Conservation (phyloP, 2,797 vertebrate species). For the Takifugu rubripes region DNA sequence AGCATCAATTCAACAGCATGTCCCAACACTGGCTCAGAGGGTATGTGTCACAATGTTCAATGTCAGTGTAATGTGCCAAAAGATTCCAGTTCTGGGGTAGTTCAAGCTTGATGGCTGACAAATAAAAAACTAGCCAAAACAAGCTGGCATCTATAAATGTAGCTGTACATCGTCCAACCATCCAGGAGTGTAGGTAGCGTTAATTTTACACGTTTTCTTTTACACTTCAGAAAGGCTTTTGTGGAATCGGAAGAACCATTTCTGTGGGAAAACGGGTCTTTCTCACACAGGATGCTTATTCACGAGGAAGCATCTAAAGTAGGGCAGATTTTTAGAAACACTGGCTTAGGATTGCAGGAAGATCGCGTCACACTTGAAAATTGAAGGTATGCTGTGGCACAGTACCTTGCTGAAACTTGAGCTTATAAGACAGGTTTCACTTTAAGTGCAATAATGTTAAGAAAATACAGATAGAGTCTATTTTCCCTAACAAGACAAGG, state of each 20-base stretch:
- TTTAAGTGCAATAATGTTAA: conserved; percentile 65
- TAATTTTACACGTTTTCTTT: background rate
- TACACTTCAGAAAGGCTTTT: conserved; percentile 32
- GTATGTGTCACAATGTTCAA: conserved; percentile 5
- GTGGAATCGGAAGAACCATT: conserved; percentile 44
- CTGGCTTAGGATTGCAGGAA: conserved; percentile 32
- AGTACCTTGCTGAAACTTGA: conserved; percentile 48
- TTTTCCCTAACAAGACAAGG: conserved; percentile 46
- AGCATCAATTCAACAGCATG: conserved; percentile 58
- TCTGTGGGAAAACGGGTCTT: conserved; percentile 12
- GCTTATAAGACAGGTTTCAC: conserved; percentile 42
- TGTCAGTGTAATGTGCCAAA: conserved; percentile 41
- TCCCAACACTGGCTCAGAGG: conserved; percentile 48
- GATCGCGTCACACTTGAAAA: conserved; percentile 34
- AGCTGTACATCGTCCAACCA: conserved; percentile 41
- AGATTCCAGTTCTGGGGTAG: conserved; percentile 36
- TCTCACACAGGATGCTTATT: conserved; percentile 32
- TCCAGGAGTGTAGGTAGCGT: conserved; percentile 58
- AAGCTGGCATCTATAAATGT: conserved; percentile 28
- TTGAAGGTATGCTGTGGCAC: conserved; percentile 44
- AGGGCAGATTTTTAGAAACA: conserved; percentile 35
- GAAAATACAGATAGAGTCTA: conserved; percentile 43
- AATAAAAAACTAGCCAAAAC: conserved; percentile 58
- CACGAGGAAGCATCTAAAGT: conserved; percentile 31
- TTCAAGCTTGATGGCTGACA: conserved; percentile 34